Base-by-base conservation (phyloP, 1,140 invertebrate species). In the Oryctes rhinoceros region DNA sequence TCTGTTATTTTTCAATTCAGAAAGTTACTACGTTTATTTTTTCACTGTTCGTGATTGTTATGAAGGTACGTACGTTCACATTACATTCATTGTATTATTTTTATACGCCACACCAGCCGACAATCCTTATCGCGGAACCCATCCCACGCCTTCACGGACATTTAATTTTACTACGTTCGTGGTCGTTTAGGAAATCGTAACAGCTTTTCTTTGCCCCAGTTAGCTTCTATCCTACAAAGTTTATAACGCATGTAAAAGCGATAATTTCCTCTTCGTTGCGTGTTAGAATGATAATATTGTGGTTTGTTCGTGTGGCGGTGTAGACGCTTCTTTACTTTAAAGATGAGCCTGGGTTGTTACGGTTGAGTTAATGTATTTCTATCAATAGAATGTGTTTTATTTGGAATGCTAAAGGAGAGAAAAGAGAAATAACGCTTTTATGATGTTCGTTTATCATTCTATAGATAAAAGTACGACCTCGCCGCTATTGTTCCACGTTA, bases 21-120 rank as follows among this genome's bases (percentile, higher is more conserved):
- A 99, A 88, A 97, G 96, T 84, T 99, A 98, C 86, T 99, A 99
- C 88, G 95, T 99, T 79, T 99, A 99, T 88, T 99, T 99, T 90
- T 99, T 99, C 89, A 98, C 98, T 76, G 94, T 99, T 81, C 91
- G 99, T 85, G 98, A 99, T 90, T 99, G 98, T 89, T 99, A 99
- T 90, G 99, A 99, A 94, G 96, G 96, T 97, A 90, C 85, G 39
- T 78, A 13, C 30, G 39, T 44, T 4, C 9, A 7, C 9, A 44
- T 44, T 44, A 44, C 9, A 7, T 44, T 0, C 39, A 35, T 59
- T 59, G 15, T 30, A n/a, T 44, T 48, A 71, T 71, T 71, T 24
- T 71, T 71, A 13, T 35, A 24, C 24, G 65, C 65, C 35, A 71
- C 35, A 37, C 37, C 35, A 71, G 37, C 15, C 53, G 53, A n/a